These are phyloP conservation scores for Brenthis ino DNA, from an alignment of 2,888 invertebrate genomes.

Conservation along the genomic window DNA sequence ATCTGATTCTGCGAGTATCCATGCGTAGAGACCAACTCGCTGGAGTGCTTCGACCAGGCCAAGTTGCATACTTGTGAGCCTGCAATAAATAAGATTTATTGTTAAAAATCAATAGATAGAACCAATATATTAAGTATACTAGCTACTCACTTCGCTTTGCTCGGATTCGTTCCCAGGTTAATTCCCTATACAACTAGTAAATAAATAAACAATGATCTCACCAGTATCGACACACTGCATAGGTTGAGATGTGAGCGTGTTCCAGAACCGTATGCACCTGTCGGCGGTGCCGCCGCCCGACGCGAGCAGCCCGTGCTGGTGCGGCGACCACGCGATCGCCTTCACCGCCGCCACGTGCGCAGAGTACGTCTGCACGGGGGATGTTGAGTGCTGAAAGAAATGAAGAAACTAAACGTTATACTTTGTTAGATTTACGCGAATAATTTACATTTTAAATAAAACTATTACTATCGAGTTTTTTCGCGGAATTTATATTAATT, in stretches of 20 bases:
- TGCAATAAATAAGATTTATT: slow-evolving; percentile 47
- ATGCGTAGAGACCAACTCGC: slow-evolving; percentile 98
- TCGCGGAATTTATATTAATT: no score
- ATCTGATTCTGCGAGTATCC: slow-evolving; percentile 99
- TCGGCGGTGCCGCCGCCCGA: slow-evolving; percentile 99
- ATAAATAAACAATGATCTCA: slow-evolving; percentile 44
- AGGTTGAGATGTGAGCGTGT: slow-evolving; percentile 98
- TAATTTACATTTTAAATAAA: no score
- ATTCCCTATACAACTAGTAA: background rate
- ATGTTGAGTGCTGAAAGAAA: slow-evolving; percentile 86
- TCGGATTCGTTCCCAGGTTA: no score
- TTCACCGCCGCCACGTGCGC: slow-evolving; percentile 99
- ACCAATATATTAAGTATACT: no score
- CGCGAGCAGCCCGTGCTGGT: slow-evolving; percentile 97
- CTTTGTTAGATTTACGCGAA: no score
- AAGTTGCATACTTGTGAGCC: slow-evolving; percentile 99
- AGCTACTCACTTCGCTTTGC: no score
- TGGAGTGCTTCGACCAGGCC: slow-evolving; percentile 99
- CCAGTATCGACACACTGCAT: slow-evolving; percentile 99
- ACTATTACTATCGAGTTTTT: no score
- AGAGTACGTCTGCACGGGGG: slow-evolving; percentile 97
- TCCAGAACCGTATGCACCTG: slow-evolving; percentile 98
- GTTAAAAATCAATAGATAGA: no score
- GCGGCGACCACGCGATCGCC: slow-evolving; percentile 99
- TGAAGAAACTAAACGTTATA: background rate